Evolutionary conservation across 2,113 vertebrate species (phyloP).

Genomic region (Pantherophis guttatus): DNA sequence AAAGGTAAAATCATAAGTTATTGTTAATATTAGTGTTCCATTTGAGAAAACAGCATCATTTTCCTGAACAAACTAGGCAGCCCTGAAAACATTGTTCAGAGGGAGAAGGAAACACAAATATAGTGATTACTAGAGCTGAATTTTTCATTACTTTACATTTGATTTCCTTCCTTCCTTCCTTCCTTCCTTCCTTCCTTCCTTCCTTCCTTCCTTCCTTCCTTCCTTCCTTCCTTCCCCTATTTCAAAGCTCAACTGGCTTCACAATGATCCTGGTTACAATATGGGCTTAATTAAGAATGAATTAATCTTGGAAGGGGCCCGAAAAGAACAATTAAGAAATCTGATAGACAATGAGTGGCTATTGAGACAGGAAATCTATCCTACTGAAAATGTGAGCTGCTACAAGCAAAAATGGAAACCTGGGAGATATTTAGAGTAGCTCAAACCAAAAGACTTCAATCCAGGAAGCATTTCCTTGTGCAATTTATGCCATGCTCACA

Average conservation of each 20-base stretch:
- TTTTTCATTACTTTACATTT: not conserved
- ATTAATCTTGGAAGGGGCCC: not conserved
- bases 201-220: not conserved
- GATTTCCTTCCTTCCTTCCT: not conserved
- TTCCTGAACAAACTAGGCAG: not conserved
- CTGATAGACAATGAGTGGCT: not conserved
- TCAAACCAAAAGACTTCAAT: not conserved
- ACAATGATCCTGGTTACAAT: not conserved
- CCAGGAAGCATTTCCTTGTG: not conserved
- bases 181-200: not conserved
- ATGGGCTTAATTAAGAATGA: not conserved
- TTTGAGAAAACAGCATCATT: not conserved
- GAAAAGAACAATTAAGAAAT: not conserved
- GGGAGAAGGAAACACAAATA: not conserved
- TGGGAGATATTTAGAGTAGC: not conserved
- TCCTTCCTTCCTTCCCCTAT: not conserved
- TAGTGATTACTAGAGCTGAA: not conserved
- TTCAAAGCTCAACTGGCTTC: not conserved
- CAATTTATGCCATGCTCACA: not conserved
- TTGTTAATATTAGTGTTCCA: not conserved
- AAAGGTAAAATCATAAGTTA: not conserved
- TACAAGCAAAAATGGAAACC: not conserved
- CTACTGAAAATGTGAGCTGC: not conserved
- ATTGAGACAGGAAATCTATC: not conserved
- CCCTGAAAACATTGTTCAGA: not conserved